A percentile compares a stretch with the other conserved stretches of the same genome.
These are phyloP conservation scores for Montifringilla adamsi DNA, from an alignment of 2,113 vertebrate genomes.

Conservation along the genomic window DNA sequence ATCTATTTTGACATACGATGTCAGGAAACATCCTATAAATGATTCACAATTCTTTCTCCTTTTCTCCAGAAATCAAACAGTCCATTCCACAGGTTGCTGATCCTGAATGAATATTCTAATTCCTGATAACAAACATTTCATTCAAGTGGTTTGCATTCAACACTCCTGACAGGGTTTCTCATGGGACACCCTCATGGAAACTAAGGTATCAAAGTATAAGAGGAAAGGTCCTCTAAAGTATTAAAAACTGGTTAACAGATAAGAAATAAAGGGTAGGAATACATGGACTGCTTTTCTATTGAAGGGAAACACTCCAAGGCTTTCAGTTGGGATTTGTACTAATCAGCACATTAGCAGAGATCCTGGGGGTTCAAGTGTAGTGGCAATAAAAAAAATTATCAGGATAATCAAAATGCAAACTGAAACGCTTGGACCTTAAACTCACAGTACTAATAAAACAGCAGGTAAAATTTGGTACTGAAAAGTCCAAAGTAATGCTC, in stretches of 20 bases:
- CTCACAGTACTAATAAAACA: not conserved
- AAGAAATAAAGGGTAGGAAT: constrained; percentile 4
- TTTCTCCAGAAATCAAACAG: not conserved
- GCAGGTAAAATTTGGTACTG: not conserved
- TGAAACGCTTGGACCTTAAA: not conserved
- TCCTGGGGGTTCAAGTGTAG: not conserved
- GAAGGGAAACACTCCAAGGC: not conserved
- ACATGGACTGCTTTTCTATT: not conserved
- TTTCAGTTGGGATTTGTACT: constrained; percentile 4
- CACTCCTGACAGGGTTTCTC: constrained; percentile 22
- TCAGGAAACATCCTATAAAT: not conserved
- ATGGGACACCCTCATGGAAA: not conserved
- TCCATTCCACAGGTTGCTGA: not conserved
- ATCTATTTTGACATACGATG: not conserved
- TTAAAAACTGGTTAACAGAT: constrained; percentile 1
- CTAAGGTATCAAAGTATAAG: constrained; percentile 3
- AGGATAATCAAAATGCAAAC: not conserved
- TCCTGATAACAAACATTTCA: constrained; percentile 22
- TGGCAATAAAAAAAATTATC: not conserved
- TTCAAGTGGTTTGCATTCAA: constrained; percentile 12
- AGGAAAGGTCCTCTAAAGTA: not conserved
- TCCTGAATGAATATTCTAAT: constrained; percentile 7
- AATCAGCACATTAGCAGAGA: not conserved
- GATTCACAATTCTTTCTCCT: not conserved
- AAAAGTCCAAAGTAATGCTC: not conserved